Base-by-base conservation (phyloP, 1,140 invertebrate species). In the Aricia agestis region DNA sequence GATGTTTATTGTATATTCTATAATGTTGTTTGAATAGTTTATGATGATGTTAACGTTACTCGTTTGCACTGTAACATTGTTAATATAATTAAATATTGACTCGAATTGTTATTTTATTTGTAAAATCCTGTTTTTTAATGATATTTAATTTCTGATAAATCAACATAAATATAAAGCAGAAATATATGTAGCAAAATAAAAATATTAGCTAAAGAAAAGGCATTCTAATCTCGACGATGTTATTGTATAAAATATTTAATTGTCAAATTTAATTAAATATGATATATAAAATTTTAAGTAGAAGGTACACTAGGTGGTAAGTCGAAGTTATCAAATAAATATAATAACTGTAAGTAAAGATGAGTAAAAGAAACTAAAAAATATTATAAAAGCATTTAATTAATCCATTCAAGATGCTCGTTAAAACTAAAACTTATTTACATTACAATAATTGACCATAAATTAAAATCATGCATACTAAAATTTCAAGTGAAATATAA, bases 21-120 rank as follows among this genome's bases (percentile, higher is more conserved):
- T 77, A 82, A 85, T 85, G 86, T 85, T 87, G 87, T 89, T 89
- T 87, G 82, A 84, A 79, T 87, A 88, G 82, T 89, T 87, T 89
- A 89, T 88, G 74, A 82, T 81, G 78, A 81, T 73, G 87, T 89
- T 88, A 82, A 83, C 65, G 83, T 84, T 80, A 82, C 84, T 87
- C 76, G 84, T 86, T 86, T 85, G 84, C 83, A 84, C 83, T 82
- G 59, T 84, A 82, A 79, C 81, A 77, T 89, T 86, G 85, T 89
- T 86, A 86, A 85, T 82, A 85, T 82, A 76, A 89, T 82, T 85
- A 89, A 87, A 86, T 79, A 82, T 79, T 81, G 75, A 82, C 77
- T 74, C 72, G 76, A 77, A 61, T 42, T 6, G 9, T 52, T 32
- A 57, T 45, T 52, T 15, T 63, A 41, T 69, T 45, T 17, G n/a